Evolutionary conservation across 2,797 vertebrate species (phyloP).

Genomic region (Adelosebastes latens): DNA sequence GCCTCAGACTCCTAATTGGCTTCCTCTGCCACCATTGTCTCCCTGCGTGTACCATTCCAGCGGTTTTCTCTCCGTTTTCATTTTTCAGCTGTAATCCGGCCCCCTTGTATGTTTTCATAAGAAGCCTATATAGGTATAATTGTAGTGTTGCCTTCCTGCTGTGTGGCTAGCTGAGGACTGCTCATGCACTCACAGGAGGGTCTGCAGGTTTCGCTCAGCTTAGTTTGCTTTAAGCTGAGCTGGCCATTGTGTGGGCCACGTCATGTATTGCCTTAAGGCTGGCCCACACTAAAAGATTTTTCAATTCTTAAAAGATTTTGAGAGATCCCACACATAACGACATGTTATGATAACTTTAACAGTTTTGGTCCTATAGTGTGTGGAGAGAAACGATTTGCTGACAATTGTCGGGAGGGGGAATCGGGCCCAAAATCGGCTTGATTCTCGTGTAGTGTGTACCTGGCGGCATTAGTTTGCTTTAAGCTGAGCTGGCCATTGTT

Average conservation of each 20-base stretch:
- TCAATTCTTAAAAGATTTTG: no score
- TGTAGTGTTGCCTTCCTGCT: constrained; percentile 64
- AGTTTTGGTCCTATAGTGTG: no score
- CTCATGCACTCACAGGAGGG: constrained; percentile 43
- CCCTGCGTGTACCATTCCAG: constrained; percentile 39
- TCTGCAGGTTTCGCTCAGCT: constrained; percentile 26
- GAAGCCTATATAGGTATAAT: constrained; percentile 64
- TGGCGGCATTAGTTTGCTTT: not conserved
- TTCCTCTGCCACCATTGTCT: constrained; percentile 46
- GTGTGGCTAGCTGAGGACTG: constrained; percentile 42
- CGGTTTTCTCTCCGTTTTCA: constrained; percentile 48
- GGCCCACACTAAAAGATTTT: no score
- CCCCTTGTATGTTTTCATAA: constrained; percentile 58
- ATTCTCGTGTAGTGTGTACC: no score
- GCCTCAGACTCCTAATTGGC: constrained; percentile 36
- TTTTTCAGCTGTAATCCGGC: constrained; percentile 49
- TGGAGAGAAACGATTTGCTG: no score
- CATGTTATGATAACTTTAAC: no score
- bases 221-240: constrained; percentile 9
- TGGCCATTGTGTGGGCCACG: constrained; percentile 2
- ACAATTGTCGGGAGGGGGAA: no score
- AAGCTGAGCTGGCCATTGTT: constrained; percentile 3
- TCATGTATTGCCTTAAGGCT: not conserved
- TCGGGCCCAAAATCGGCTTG: no score
- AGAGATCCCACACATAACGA: no score